Base-by-base conservation (phyloP, 1,140 invertebrate genomes). In the Meloidogyne floridensis region DNA sequence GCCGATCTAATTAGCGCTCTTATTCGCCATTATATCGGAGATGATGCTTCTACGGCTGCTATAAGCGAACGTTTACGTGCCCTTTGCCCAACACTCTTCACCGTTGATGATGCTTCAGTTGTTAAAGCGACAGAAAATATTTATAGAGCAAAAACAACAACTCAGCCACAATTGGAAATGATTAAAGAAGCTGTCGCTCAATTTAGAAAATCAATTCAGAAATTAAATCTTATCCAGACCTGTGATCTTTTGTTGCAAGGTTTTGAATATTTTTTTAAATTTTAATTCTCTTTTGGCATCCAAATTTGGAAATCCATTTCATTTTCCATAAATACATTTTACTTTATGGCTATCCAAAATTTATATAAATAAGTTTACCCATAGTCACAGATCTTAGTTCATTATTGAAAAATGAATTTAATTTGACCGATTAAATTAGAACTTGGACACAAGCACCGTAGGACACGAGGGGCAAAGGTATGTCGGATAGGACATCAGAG, bases 51-150 rank as follows among this genome's bases (percentile, higher is more conserved):
- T 3, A 95, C 97, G 0, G 95, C 96, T 90, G 93, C 94, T 0
- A 95, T 98, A 56, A 97, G 95, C 82, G 91, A 92, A 18, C 94
- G 94, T 90, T 91, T 99, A n/a, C 92, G 96, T 75, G 94, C 96
- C 88, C 92, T 96, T 0, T 98, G 97, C 90, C 97, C 97, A 0
- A 94, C 94, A 86, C 92, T 99, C 1, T 99, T 97, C 88, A 94
- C 94, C 86, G 93, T 93, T 87, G 97, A 99, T 92, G 97, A 98
- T 92, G 96, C 95, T 18, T 94, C 95, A 54, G 96, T 94, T 90
- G 94, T 96, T 20, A 59, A 81, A 53, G 81, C 81, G n/a, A 82
- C 65, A 18, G 81, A 82, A 82, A 82, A 56, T 56, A 65, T 82
- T 51, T 82, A 79, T 54, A 11, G 81, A 2, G 81, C 80, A 69